Conservation (phyloP, 2,797 vertebrate genomes). For the Oryzias sinensis region DNA sequence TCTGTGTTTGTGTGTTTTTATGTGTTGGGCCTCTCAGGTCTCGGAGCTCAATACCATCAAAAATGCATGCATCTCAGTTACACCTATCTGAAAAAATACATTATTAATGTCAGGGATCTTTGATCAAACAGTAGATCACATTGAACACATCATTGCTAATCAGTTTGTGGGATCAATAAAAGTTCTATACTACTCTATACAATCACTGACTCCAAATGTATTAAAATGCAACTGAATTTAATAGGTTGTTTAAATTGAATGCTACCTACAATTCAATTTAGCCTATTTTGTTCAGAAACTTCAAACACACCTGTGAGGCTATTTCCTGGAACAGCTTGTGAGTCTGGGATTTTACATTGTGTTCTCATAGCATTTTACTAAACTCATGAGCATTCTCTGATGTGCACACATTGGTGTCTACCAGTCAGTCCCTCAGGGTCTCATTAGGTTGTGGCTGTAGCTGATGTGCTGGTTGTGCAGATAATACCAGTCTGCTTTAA, state of each 20-base stretch:
- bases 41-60: slow-evolving; percentile 56
- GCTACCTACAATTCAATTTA: too few species aligned
- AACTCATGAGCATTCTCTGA: too few species aligned
- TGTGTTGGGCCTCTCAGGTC: slow-evolving; percentile 51
- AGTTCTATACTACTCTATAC: too few species aligned
- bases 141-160: slow-evolving; percentile 40
- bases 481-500: slow-evolving; percentile 24
- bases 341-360: background rate
- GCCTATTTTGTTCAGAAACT: too few species aligned
- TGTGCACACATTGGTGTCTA: too few species aligned
- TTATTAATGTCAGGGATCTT: slow-evolving; percentile 76
- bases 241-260: too few species aligned
- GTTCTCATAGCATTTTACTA: too few species aligned
- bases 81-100: slow-evolving; percentile 62
- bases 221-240: too few species aligned
- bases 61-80: slow-evolving; percentile 71
- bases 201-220: too few species aligned
- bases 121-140: slow-evolving; percentile 76
- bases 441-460: too few species aligned
- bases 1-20: background rate
- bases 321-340: background rate
- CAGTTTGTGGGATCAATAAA: background rate
- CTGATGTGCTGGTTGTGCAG: too few species aligned
- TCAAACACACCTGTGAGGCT: background rate
- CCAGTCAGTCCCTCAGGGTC: background rate